Evolutionary conservation across 23 tunicate genomes (phyloP), one percentile per base, ranked within the genome.

Genomic region (Botrylloides violaceus): DNA sequence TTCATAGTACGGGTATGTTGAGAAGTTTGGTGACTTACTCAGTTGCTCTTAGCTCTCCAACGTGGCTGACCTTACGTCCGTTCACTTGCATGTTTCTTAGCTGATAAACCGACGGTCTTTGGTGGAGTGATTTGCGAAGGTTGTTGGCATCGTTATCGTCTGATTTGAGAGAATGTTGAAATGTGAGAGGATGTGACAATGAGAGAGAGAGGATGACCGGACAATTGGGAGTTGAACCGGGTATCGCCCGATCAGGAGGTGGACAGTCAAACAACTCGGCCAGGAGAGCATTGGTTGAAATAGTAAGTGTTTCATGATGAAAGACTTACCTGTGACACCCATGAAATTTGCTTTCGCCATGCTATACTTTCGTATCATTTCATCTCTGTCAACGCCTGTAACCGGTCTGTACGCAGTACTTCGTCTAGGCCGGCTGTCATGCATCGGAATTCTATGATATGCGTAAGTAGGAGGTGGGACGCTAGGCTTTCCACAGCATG

Each of bases 401-500:
- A 31, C 39, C 19, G 49, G 49, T 19, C 77, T 59, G 34, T 72
- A 34, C 64, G 50, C 50, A 3, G 71, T 36, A 28, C 56, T 75
- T 19, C n/a, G 43, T 75, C 79, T 75, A 0, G 26, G 49, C 12
- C 28, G 33, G 2, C 62, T 79, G 3, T 72, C 65, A 9, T 63
- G 23, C 4, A 9, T 63, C 7, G 70, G 35, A 4, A 63, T 3
- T 3, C 70, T 31, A 3, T 63, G 70, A 9, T 63, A 63, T 4
- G 36, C 36, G 34, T 31, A 33, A 4, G 32, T 24, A 3, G 65
- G 37, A 5, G 82, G 81, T 4, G 70, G 70, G 35, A 21, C 34
- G 6, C 34, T 29, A 62, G 72, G 65, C 3, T 61, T 73, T 29
- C 82, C 75, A 75, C 97, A 90, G 34, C 83, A 49, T 2, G 85